Evolutionary conservation across 2,797 vertebrate species (phyloP).

Genomic region (Gymnoscopelus microlampas): DNA sequence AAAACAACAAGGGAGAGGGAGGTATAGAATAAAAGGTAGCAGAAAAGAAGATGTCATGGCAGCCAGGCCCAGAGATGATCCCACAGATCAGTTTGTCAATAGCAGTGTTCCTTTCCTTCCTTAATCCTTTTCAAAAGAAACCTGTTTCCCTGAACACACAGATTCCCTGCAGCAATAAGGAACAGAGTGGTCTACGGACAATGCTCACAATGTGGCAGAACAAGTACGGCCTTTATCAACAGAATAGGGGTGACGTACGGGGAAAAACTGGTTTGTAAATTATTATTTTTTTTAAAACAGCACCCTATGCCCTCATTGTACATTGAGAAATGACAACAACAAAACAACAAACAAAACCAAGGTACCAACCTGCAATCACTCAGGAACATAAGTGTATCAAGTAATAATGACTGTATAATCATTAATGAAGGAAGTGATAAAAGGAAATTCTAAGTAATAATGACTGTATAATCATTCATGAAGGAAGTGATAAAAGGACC

Average conservation of each 20-base stretch:
- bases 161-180: slow-evolving; percentile 37
- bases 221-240: slow-evolving; percentile 56
- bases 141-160: slow-evolving; percentile 50
- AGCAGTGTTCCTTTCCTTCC: slow-evolving; percentile 2
- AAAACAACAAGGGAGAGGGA: neutral
- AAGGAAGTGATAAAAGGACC: too few relatives aligned
- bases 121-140: slow-evolving; percentile 40
- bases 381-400: too few relatives aligned
- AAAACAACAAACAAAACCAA: too few relatives aligned
- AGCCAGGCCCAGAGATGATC: neutral
- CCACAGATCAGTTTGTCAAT: neutral
- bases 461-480: too few relatives aligned
- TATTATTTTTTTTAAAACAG: neutral
- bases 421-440: too few relatives aligned
- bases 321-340: neutral
- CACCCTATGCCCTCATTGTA: neutral
- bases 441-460: too few relatives aligned
- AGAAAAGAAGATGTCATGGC: neutral
- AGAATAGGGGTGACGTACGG: slow-evolving; percentile 27
- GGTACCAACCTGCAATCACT: too few relatives aligned
- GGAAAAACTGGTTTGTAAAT: slow-evolving; percentile 29
- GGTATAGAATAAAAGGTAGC: neutral
- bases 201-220: slow-evolving; percentile 66
- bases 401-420: too few relatives aligned
- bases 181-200: slow-evolving; percentile 27